These are phyloP conservation scores for Cerastis leucographa DNA, from an alignment of 2,888 invertebrate species.

Conservation along the genomic window DNA sequence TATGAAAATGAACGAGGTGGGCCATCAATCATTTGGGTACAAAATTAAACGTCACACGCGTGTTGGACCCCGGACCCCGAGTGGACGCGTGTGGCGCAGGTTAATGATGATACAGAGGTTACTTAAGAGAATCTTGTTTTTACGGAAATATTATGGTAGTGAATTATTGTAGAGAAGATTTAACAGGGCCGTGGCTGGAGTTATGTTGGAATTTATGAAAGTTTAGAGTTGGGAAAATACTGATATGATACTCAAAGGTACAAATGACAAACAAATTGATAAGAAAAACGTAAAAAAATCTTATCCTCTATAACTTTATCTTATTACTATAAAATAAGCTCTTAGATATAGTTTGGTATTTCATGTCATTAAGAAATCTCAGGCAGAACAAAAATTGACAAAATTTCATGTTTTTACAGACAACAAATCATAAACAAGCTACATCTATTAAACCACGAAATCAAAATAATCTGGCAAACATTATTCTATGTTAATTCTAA, in stretches of 20 bases:
- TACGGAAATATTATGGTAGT: conserved; percentile 32
- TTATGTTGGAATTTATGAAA: not conserved
- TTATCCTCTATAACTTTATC: too few species aligned
- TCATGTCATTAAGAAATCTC: too few species aligned
- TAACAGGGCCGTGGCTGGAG: not conserved
- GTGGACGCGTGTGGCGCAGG: conserved; percentile 78
- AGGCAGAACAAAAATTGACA: too few species aligned
- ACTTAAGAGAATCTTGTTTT: conserved; percentile 41
- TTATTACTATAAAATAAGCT: too few species aligned
- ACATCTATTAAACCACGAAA: not conserved
- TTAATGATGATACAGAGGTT: conserved; percentile 71
- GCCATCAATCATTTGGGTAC: conserved; percentile 89
- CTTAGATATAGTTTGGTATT: too few species aligned
- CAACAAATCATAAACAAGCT: not conserved
- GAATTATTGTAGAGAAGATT: conserved; percentile 2
- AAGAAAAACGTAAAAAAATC: too few species aligned
- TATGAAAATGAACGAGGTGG: conserved; percentile 85
- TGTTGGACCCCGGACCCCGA: conserved; percentile 73
- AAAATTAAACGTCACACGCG: conserved; percentile 90
- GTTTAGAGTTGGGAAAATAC: not conserved
- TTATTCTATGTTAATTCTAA: not conserved
- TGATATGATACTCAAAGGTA: too few species aligned
- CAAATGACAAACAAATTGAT: too few species aligned
- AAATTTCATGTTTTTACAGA: not conserved
- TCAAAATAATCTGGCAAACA: not conserved